Percentiles rank a stretch among this genome's conserved stretches.
These are phyloP conservation scores for Caenorhabditis remanei DNA, from an alignment of 1,140 invertebrate species.

Conservation along the genomic window DNA sequence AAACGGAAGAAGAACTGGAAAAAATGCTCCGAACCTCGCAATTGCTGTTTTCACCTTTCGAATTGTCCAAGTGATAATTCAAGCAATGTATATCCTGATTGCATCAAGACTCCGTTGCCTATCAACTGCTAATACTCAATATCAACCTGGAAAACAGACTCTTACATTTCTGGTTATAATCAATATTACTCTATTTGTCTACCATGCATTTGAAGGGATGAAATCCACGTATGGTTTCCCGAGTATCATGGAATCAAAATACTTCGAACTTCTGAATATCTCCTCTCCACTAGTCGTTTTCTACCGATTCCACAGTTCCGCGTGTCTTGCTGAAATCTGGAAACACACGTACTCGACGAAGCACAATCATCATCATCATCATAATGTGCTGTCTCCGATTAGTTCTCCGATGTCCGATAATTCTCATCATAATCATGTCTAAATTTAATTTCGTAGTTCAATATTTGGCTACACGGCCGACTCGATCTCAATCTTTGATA, in stretches of 20 bases:
- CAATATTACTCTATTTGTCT: conserved; percentile 77
- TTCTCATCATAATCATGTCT: conserved; percentile 20
- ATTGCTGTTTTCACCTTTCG: conserved; percentile 71
- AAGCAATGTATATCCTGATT: conserved; percentile 75
- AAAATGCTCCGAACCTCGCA: conserved; percentile 13
- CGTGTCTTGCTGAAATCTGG: conserved; percentile 66
- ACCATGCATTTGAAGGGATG: conserved; percentile 74
- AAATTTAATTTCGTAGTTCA: not conserved
- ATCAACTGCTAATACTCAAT: not conserved
- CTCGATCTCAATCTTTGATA: conserved; percentile 38
- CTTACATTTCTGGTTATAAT: conserved; percentile 76
- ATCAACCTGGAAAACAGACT: conserved; percentile 75
- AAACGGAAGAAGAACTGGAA: not conserved
- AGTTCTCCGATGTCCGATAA: conserved; percentile 17
- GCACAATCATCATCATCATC: conserved; percentile 53
- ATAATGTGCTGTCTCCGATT: conserved; percentile 8
- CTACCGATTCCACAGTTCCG: conserved; percentile 68
- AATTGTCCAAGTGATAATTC: conserved; percentile 76
- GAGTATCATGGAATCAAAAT: conserved; percentile 53
- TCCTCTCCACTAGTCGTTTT: conserved; percentile 75
- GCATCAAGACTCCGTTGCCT: conserved; percentile 58
- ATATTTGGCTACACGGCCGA: not conserved
- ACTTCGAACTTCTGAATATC: conserved; percentile 73
- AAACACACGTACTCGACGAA: conserved; percentile 65
- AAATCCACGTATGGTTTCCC: conserved; percentile 44